Evolutionary conservation across 2,888 invertebrate genomes (phyloP), one percentile per base, ranked within the genome.

Genomic region (Eutolmus rufibarbis): DNA sequence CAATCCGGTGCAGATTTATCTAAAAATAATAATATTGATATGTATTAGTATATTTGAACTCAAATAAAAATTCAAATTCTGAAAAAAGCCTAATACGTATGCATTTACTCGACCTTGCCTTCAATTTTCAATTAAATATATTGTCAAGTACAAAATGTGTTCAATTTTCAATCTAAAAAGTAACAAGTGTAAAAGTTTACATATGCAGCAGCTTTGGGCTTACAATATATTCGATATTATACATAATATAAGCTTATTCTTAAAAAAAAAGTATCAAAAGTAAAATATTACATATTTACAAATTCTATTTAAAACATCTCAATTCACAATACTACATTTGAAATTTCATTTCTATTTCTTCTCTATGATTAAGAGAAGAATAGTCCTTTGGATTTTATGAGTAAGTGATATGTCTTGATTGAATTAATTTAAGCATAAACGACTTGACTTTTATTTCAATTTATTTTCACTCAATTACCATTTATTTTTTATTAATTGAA

Each of bases 171-270:
- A 82, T 66, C 16, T 57, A 46, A 82, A 82, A 66, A 37, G 37
- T 82, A 82, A 82, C 82, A 82, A 82, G n/a, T 82, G 82, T 82
- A 66, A 56, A 81, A 82, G 57, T 82, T 82, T 82, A 57, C 57
- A 82, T 57, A 82, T 82, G 34, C 57, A 56, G 57, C 34, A 57
- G 57, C 57, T 82, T 82, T 82, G 66, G 82, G 19, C 82, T 82
- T 57, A 57, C 66, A 82, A 28, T 82, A 57, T 34, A 82, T 66
- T 82, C 23, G 66, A n/a, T 82, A 82, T 82, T 82, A 19, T 82
- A 82, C 57, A 82, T 40, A 82, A 46, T 57, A 82, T 56, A 19
- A 57, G 37, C 34, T 56, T 82, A 82, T 12, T n/a, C 81, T 82
- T 57, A 82, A 82, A 82, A 46, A 82, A 46, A 66, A 82, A 37